phyloP scores from a whole-genome alignment of 2,113 vertebrate genomes.

The Ariopsis seemanni region DNA sequence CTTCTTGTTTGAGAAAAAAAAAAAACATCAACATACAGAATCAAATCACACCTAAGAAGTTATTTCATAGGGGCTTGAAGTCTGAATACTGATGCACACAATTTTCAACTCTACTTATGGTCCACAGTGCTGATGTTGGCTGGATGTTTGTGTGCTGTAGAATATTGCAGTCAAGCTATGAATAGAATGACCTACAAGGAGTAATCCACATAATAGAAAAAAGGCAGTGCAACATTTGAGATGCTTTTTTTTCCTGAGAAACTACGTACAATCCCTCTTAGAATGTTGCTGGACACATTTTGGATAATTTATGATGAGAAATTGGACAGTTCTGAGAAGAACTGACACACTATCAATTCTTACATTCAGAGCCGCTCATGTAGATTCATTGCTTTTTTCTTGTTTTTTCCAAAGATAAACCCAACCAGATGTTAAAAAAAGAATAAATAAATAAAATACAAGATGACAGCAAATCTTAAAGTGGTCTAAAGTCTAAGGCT shows the following conservation, averaged over 20 bases:
- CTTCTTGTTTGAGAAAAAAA: background rate
- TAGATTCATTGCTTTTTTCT: background rate
- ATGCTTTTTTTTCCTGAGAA: background rate
- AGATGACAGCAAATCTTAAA: conserved; percentile 5
- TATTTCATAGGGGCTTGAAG: background rate
- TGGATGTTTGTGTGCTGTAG: background rate
- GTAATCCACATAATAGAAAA: background rate
- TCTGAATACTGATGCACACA: background rate
- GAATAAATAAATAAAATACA: background rate
- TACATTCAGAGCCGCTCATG: background rate
- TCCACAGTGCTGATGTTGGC: background rate
- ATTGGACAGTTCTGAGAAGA: conserved; percentile 6
- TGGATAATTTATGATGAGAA: background rate
- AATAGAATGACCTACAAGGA: background rate
- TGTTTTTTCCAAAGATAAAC: conserved; percentile 14
- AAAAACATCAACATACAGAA: background rate
- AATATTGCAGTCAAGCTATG: background rate
- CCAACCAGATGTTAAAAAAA: conserved; percentile 31
- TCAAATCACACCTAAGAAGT: background rate
- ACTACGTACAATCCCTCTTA: background rate
- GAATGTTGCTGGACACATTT: conserved; percentile 1
- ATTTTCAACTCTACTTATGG: background rate
- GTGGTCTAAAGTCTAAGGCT: background rate
- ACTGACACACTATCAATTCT: background rate
- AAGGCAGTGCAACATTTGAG: background rate